Evolutionary conservation across 2,113 vertebrate genomes (phyloP).

Genomic region (Ophthalmotilapia sp.): DNA sequence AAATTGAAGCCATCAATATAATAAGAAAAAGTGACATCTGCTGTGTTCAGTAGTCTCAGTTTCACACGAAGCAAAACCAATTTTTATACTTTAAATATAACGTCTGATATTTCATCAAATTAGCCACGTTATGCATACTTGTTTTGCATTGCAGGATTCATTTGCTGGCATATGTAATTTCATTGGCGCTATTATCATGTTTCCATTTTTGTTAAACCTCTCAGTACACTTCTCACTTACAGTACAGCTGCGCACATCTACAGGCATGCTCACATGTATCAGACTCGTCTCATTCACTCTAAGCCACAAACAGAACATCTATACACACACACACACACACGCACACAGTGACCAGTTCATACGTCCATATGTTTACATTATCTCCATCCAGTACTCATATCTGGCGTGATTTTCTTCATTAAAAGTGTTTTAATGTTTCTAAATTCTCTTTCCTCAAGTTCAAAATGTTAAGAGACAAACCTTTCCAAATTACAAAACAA

Average conservation of each 20-base stretch:
- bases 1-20: constrained; percentile 30
- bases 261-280: constrained; percentile 38
- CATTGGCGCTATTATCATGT: constrained; percentile 4
- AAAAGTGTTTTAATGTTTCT: not conserved
- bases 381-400: not conserved
- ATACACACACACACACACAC: not conserved
- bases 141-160: constrained; percentile 1
- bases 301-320: constrained; percentile 26
- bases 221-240: constrained; percentile 19
- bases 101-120: constrained; percentile 13
- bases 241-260: constrained; percentile 28
- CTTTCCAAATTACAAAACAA: not conserved
- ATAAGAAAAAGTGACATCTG: constrained; percentile 52
- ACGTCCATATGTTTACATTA: not conserved
- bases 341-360: not conserved
- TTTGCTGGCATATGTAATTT: constrained; percentile 25
- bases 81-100: constrained; percentile 18
- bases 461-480: not conserved
- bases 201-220: not conserved
- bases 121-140: not conserved
- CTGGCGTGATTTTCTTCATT: not conserved
- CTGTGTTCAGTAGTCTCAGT: constrained; percentile 10
- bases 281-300: constrained; percentile 10
- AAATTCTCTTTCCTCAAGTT: not conserved
- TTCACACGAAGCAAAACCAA: not conserved